Base-by-base conservation (phyloP, 2,888 invertebrate species). In the Drosophila macrothrix region DNA sequence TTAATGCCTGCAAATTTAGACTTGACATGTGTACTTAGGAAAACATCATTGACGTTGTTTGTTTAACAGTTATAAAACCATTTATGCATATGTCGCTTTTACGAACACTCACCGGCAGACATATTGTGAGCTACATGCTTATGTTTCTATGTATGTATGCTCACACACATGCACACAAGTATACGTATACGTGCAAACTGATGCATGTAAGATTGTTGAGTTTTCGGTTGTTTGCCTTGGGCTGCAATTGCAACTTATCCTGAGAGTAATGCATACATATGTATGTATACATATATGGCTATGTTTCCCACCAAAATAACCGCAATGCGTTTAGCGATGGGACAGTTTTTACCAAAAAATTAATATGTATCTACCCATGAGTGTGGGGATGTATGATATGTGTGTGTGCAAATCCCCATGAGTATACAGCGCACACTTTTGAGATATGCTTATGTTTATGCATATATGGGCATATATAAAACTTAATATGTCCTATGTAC, bases 281-380 rank as follows among this genome's bases (percentile, higher is more conserved):
- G 28, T 54, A 22, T 41, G 19, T 35, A 25, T 46, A 25, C 5
- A 19, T 28, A 4, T 33, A 16, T 55, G 29, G 14, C 4, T 7
- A 28, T 28, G 12, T 79, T 78, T 78, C 79, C 73, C 80, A 78
- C 73, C 68, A 79, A 79, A 79, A 78, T 67, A 59, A 60, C n/a
- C 59, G 54, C 60, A 52, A 63, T 67, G 73, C 58, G 53, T 50
- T 59, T 64, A 43, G 56, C 46, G 49, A 59, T 78, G 60, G 41
- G 53, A 28, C 62, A 63, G 50, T 66, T 66, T 69, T 56, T 14
- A 29, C 53, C 60, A 54, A 37, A 28, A 12, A 6, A 12, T 56
- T 37, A 33, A 41, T 67, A 25, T 43, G 33, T 49, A 3, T 22
- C 14, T 37, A 7, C n/a, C n/a, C n/a, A 25, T 39, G 14, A 55